Base-by-base conservation (phyloP, 2,888 invertebrate species). In the Acanthococcus lagerstroemiae region DNA sequence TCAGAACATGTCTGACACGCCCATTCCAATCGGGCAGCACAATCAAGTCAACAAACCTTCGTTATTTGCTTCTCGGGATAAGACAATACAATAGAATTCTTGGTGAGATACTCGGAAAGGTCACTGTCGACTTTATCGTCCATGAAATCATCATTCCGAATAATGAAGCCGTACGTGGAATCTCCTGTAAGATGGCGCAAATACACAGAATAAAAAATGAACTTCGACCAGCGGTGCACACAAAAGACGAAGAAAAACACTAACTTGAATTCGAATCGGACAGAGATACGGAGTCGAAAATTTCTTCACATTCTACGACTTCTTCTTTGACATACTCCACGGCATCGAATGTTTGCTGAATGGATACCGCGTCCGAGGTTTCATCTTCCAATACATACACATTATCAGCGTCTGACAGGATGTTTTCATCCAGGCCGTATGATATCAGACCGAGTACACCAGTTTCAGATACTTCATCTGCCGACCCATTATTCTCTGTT, bases 231-330 rank as follows among this genome's bases (percentile, higher is more conserved):
- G 17, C 24, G 52, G 50, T 19, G 3, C 1, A 9, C 1, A 6
- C 0, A n/a, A 17, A 25, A 48, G 21, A 19, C 12, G 15, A 27
- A 12, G 12, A n/a, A 24, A 25, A 37, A n/a, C 4, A 44, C 44
- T 12, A 26, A 63, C 63, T 54, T n/a, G 63, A 55, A 65, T 65
- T 45, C 15, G 65, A 27, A 26, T 55, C 55, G 7, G 22, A 9
- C 15, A 30, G 24, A 25, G 22, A 54, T 45, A 46, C 27, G 21
- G 50, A 30, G 2, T 24, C 27, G 6, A 65, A 45, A 26, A 65
- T 22, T 55, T 65, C 65, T 46, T 65, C 65, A 48, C 55, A 65
- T 65, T 65, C 65, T 5, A 65, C 65, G 4, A 55, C 65, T 45
- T 65, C 65, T 65, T 65, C 65, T 21, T 55, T 45, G 12, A 55